phyloP scores from a whole-genome alignment of 1,140 invertebrate genomes.

The Bombus confusus region DNA sequence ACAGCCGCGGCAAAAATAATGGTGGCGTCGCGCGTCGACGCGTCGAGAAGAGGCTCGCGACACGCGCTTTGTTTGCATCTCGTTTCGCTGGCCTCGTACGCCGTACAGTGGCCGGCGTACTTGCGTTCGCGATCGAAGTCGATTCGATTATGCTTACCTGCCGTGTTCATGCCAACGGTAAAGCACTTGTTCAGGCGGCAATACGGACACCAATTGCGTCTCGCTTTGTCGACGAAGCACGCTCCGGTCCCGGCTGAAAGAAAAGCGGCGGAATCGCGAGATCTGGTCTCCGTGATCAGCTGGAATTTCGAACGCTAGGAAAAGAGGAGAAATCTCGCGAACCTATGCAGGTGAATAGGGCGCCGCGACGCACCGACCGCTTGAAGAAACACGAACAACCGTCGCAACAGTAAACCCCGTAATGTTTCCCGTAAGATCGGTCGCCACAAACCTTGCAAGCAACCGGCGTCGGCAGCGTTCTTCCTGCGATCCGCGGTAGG shows the following conservation, averaged over 20 bases:
- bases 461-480: constrained; percentile 86
- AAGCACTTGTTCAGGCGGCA: constrained; percentile 92
- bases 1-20: no score
- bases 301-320: not conserved
- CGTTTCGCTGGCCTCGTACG: constrained; percentile 33
- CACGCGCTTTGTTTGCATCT: constrained; percentile 74
- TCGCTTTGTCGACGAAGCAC: constrained; percentile 91
- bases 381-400: constrained; percentile 96
- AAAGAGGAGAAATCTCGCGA: not conserved
- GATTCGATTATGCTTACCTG: constrained; percentile 83
- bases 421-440: constrained; percentile 93
- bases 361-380: constrained; percentile 87
- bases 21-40: no score
- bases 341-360: constrained; percentile 89
- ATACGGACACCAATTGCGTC: constrained; percentile 94
- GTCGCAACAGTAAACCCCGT: constrained; percentile 93
- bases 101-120: no score
- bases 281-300: not conserved
- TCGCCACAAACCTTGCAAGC: constrained; percentile 92
- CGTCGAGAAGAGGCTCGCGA: constrained; percentile 40
- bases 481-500: constrained; percentile 79
- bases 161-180: constrained; percentile 89
- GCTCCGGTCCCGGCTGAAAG: constrained; percentile 84
- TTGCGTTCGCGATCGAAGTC: not conserved
- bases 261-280: not conserved